Evolutionary conservation across 2,888 invertebrate species (phyloP).

Genomic region (Eupithecia tripunctaria): DNA sequence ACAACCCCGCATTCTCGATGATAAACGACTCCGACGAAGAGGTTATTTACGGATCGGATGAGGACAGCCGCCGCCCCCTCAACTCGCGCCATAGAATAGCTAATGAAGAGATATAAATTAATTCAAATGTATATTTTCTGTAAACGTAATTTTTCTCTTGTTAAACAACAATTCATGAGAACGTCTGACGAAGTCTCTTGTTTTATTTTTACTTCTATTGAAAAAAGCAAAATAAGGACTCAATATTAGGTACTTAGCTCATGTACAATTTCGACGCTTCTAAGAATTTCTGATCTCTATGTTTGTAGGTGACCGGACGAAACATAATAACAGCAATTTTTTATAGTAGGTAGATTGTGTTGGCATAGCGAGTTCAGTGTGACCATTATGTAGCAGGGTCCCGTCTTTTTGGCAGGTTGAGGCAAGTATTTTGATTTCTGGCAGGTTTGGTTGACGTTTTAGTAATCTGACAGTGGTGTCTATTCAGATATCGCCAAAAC

Average conservation of each 20-base stretch:
- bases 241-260: background rate
- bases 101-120: constrained; percentile 81
- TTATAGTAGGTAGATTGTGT: background rate
- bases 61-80: constrained; percentile 92
- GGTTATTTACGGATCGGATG: constrained; percentile 96
- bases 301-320: background rate
- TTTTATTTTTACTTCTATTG: constrained; percentile 16
- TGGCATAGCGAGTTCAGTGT: background rate
- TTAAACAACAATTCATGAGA: constrained; percentile 42
- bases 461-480: no score
- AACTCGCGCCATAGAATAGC: constrained; percentile 88
- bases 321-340: background rate
- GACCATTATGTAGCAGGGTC: no score
- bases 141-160: constrained; percentile 39
- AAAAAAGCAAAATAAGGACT: background rate
- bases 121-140: constrained; percentile 41
- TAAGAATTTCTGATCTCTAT: background rate
- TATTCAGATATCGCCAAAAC: no score
- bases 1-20: constrained; percentile 99
- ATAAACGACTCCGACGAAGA: constrained; percentile 99
- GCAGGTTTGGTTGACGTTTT: no score
- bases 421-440: no score
- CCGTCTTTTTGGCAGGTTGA: no score
- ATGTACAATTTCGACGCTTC: background rate
- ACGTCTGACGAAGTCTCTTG: constrained; percentile 7